Evolutionary conservation across 2,888 invertebrate genomes (phyloP), one percentile per base, ranked within the genome.

Genomic region (Xestia c-nigrum): DNA sequence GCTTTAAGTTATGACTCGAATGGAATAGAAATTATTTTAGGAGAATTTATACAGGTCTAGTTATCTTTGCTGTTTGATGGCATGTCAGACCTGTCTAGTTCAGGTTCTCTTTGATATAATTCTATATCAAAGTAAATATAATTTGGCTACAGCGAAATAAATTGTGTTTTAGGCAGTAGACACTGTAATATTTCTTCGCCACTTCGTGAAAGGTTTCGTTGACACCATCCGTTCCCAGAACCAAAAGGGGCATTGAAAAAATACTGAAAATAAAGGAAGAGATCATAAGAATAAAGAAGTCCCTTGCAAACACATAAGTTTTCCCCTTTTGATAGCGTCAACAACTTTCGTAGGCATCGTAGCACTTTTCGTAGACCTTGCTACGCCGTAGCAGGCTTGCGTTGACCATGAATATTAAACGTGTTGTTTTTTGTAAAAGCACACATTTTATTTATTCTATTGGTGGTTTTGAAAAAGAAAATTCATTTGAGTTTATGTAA

Each of bases 11-110:
- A 67, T 64, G 63, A 71, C 73, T 74, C 72, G 46, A 74, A 68
- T 76, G 55, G 46, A 86, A 83, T 81, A 57, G 66, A 81, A 75
- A 80, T 80, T 86, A 85, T 85, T 85, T 78, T 66, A 61, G 19
- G 55, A 14, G 69, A 85, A 73, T 85, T 85, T 75, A 64, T 14
- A 67, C 63, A 72, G 78, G 55, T 65, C 57, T 74, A 38, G 67
- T 77, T 83, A 74, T 61, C 82, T 85, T 76, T 76, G 72, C 46
- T 55, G 68, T 74, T 85, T 74, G 69, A 70, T 70, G 52, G 59
- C 43, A 50, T 67, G 82, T 85, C 83, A 80, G 64, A 66, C 14
- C 73, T 83, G 74, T 69, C 79, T 83, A 16, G 59, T 63, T 78
- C 72, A 73, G 74, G 68, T 72, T 69, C 66, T 19, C 64, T 82